Conservation (phyloP, 2,113 vertebrate genomes). For the Tricholaema leucomelas region DNA sequence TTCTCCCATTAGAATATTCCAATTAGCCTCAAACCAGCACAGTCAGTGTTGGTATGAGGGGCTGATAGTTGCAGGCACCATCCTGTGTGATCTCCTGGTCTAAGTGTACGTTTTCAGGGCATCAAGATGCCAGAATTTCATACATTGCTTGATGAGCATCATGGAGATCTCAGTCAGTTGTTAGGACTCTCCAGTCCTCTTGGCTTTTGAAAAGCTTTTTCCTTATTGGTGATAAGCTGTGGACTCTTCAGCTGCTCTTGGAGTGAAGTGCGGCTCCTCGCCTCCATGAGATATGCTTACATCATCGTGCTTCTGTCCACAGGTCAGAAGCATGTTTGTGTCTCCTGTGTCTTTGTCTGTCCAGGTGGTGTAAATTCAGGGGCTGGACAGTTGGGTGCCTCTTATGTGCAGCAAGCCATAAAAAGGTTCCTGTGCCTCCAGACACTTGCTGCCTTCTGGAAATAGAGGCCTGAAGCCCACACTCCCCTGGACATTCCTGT, state of each 20-base stretch:
- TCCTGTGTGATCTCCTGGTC: too few relatives aligned
- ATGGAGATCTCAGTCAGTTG: not conserved
- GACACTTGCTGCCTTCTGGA: not conserved
- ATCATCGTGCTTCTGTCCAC: fast-evolving
- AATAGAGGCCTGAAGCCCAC: not conserved
- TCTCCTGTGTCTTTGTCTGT: not conserved
- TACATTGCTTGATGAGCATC: not conserved
- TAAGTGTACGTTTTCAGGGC: not conserved
- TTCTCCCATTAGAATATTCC: too few relatives aligned
- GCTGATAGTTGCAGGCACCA: too few relatives aligned
- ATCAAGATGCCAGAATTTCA: not conserved
- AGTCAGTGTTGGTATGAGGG: not conserved
- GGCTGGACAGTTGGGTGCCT: not conserved
- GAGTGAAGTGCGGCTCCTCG: not conserved
- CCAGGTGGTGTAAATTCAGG: not conserved
- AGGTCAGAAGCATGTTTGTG: not conserved
- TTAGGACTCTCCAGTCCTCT: not conserved
- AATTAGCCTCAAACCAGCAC: too few relatives aligned
- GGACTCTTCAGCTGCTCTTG: not conserved
- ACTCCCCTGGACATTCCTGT: fast-evolving
- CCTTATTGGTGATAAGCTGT: not conserved
- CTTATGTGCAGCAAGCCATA: fast-evolving
- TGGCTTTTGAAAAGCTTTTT: not conserved
- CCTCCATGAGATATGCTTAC: fast-evolving
- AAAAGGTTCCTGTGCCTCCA: not conserved